phyloP scores from a whole-genome alignment of 2,113 vertebrate genomes.

The Myotis brandtii region DNA sequence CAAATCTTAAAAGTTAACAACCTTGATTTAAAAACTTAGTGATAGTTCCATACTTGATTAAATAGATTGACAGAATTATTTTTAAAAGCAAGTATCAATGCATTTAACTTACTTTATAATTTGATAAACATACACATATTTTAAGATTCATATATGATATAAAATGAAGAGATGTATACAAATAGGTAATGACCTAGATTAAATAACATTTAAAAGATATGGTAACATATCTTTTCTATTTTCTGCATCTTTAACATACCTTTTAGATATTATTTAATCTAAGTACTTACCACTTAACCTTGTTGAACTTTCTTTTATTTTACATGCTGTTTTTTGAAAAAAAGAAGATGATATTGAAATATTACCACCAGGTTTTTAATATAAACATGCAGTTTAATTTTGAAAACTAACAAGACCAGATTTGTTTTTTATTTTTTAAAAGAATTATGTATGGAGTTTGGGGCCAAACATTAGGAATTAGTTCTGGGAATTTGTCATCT shows the following conservation, averaged over 20 bases:
- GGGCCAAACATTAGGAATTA: conserved; percentile 45
- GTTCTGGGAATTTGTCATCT: conserved; percentile 29
- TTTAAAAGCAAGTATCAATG: conserved; percentile 20
- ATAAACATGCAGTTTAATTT: conserved; percentile 56
- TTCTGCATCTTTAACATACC: neutral
- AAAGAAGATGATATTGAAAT: conserved; percentile 27
- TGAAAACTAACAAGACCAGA: conserved; percentile 9
- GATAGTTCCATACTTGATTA: conserved; percentile 18
- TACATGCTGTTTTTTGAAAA: neutral
- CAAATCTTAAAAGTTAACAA: conserved; percentile 17
- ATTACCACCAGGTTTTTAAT: neutral
- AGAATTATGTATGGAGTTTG: neutral
- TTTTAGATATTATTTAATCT: conserved; percentile 52
- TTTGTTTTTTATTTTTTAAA: conserved; percentile 11
- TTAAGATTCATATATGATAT: conserved; percentile 26
- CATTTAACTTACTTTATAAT: conserved; percentile 47
- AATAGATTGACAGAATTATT: conserved; percentile 17
- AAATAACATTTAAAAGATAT: neutral
- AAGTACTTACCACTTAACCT: neutral
- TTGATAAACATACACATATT: conserved; percentile 2
- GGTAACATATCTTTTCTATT: neutral
- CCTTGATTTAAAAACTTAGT: conserved; percentile 45
- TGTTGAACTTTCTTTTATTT: conserved; percentile 55
- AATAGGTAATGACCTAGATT: conserved; percentile 15
- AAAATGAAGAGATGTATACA: conserved; percentile 34